Conservation (phyloP, 2,113 vertebrate species). For the Hippocampus comes region DNA sequence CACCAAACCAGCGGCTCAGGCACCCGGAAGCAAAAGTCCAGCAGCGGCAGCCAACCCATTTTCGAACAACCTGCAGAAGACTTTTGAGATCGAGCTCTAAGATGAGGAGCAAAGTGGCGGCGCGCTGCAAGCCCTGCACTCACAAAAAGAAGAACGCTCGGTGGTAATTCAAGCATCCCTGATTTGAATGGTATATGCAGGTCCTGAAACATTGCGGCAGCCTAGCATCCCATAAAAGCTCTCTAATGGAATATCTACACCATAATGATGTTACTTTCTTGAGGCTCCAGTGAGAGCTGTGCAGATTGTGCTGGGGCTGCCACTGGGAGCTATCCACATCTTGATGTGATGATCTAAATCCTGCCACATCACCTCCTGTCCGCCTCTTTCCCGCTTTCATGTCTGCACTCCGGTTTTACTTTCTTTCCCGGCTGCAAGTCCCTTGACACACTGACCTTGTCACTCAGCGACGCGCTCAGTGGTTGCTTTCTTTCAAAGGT, state of each 20-base stretch:
- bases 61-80: conserved; percentile 85
- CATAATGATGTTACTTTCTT: conserved; percentile 46
- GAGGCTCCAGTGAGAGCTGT: conserved; percentile 19
- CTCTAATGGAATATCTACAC: conserved; percentile 16
- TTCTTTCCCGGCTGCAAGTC: conserved; percentile 23
- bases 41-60: conserved; percentile 79
- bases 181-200: conserved; percentile 16
- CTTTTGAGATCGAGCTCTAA: conserved; percentile 90
- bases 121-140: no score
- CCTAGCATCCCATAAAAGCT: conserved; percentile 29
- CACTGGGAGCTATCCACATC: conserved; percentile 17
- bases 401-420: conserved; percentile 38
- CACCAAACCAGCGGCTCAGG: conserved; percentile 63
- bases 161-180: conserved; percentile 22
- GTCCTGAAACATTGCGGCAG: conserved; percentile 29
- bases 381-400: conserved; percentile 31
- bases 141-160: not conserved
- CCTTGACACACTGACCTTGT: conserved; percentile 33
- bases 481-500: conserved; percentile 48
- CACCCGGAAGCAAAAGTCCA: conserved; percentile 57
- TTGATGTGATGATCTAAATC: conserved; percentile 29
- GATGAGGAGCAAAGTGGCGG: conserved; percentile 10
- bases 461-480: conserved; percentile 15
- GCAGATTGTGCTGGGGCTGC: conserved; percentile 33
- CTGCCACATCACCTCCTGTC: conserved; percentile 26